Evolutionary conservation across 2,113 vertebrate genomes (phyloP).

Genomic region (Ellobius talpinus): DNA sequence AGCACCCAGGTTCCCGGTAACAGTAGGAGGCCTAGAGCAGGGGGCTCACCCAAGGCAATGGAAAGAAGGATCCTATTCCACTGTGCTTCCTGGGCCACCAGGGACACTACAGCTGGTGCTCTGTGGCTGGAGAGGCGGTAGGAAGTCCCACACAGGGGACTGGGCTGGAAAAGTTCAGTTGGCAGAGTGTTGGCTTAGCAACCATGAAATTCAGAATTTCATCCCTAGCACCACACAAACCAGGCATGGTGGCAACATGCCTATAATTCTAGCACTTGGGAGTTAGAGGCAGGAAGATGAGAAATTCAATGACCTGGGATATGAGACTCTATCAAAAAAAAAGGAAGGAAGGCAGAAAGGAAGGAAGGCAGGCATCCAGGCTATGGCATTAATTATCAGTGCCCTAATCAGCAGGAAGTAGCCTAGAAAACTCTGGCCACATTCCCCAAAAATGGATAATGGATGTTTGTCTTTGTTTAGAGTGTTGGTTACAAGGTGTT

Average conservation of each 20-base stretch:
- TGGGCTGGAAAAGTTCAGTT: background rate
- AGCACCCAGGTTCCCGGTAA: background rate
- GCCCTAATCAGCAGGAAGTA: no score
- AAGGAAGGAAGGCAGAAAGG: background rate
- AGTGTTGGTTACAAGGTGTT: no score
- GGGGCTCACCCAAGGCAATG: background rate
- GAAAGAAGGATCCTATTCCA: background rate
- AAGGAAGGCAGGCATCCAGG: background rate
- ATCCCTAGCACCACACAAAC: background rate
- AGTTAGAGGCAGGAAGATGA: background rate
- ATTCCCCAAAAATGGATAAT: no score
- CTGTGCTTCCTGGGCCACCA: background rate
- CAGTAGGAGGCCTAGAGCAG: background rate
- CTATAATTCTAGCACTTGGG: background rate
- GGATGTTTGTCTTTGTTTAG: no score
- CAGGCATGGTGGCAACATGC: background rate
- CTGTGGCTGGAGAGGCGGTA: background rate
- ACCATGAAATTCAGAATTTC: no score
- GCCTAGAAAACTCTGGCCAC: no score
- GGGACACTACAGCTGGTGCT: background rate
- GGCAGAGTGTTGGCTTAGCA: background rate
- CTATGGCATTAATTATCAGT: no score
- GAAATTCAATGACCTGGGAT: background rate
- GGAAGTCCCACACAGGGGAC: background rate
- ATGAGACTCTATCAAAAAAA: background rate